These are phyloP conservation scores for Prionailurus viverrinus DNA, from an alignment of 2,113 vertebrate genomes.

Conservation along the genomic window DNA sequence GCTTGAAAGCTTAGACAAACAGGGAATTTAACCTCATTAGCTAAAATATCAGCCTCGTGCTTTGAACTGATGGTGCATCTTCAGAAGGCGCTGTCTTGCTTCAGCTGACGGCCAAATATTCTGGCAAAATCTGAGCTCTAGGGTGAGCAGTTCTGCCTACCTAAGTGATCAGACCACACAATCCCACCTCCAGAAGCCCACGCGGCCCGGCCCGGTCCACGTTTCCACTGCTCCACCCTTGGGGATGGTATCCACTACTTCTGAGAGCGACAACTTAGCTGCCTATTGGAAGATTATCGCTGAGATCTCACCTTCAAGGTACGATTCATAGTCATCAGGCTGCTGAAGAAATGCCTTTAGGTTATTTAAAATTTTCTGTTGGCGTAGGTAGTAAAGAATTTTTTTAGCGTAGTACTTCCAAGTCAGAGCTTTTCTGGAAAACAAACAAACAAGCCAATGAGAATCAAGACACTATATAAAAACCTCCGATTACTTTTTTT, in stretches of 20 bases:
- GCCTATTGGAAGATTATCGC: accelerated
- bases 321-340: conserved; percentile 91
- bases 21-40: neutral
- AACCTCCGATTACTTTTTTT: neutral
- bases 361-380: conserved; percentile 95
- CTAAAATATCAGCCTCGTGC: neutral
- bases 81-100: neutral
- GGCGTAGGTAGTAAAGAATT: conserved; percentile 98
- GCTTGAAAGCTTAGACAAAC: neutral
- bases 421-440: conserved; percentile 94
- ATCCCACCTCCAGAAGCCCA: neutral
- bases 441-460: conserved; percentile 58
- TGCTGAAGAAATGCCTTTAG: conserved; percentile 94
- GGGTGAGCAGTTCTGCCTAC: neutral
- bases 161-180: neutral
- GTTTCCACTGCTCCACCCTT: neutral
- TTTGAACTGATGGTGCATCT: neutral
- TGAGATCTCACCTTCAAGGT: conserved; percentile 92
- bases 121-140: neutral
- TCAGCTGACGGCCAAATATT: neutral
- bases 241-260: neutral
- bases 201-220: accelerated
- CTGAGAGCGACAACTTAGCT: neutral
- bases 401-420: conserved; percentile 99
- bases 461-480: neutral